Conservation (phyloP, 2,888 invertebrate species). For the Gonocerus acuteangulatus region DNA sequence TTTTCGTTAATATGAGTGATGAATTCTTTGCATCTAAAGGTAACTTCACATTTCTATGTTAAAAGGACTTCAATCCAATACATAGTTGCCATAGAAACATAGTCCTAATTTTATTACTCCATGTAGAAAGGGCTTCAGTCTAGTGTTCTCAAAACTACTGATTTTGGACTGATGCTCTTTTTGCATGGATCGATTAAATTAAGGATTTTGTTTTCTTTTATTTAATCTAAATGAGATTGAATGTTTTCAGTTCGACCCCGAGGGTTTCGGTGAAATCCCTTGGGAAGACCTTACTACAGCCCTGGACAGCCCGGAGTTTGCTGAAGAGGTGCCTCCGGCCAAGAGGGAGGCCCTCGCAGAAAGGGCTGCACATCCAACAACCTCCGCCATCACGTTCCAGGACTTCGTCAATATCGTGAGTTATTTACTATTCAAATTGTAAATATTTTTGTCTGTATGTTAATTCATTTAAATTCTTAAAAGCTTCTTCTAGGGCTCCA, state of each 20-base stretch:
- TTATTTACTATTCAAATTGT: conserved; percentile 39
- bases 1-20: no score
- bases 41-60: no score
- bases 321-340: conserved; percentile 63
- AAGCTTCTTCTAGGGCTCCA: neutral
- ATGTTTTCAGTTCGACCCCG: conserved; percentile 70
- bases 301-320: conserved; percentile 68
- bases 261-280: conserved; percentile 87
- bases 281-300: conserved; percentile 75
- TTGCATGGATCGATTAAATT: no score
- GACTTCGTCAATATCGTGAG: conserved; percentile 93
- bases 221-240: no score
- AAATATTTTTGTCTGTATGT: neutral
- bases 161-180: no score
- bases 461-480: neutral
- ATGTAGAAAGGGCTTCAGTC: no score
- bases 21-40: no score
- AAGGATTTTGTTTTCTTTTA: no score
- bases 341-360: conserved; percentile 68
- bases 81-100: no score
- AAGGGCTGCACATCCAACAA: conserved; percentile 60
- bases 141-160: no score
- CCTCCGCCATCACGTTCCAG: conserved; percentile 80
- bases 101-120: no score
- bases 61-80: no score